phyloP scores from a whole-genome alignment of 2,113 vertebrate genomes.

The Bufo bufo region DNA sequence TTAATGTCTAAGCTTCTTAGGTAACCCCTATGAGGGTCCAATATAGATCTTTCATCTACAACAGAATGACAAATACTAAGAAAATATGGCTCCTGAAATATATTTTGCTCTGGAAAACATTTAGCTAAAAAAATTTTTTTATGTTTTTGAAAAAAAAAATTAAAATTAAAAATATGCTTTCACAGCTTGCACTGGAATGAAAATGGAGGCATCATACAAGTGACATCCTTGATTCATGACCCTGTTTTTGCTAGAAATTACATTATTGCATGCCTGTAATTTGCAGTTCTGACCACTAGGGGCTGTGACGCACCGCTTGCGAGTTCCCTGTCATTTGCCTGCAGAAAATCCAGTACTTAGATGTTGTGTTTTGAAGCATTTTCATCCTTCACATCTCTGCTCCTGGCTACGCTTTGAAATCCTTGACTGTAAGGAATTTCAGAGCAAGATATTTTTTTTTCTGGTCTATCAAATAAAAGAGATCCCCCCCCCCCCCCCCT shows the following conservation, averaged over 20 bases:
- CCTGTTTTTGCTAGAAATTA: not conserved
- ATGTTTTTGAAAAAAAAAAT: no score
- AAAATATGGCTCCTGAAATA: no score
- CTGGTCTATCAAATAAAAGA: not conserved
- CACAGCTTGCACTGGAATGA: not conserved
- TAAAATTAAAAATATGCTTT: no score
- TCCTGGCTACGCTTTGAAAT: slow-evolving; percentile 19
- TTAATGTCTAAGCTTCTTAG: no score
- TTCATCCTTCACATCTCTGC: slow-evolving; percentile 3
- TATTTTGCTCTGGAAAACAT: no score
- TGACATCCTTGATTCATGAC: not conserved
- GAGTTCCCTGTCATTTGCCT: not conserved
- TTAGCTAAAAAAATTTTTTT: no score
- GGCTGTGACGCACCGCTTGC: slow-evolving; percentile 7
- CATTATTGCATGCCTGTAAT: not conserved
- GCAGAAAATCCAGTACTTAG: not conserved
- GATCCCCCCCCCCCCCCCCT: not conserved
- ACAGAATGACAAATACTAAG: no score
- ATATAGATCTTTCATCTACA: no score
- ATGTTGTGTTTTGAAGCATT: not conserved
- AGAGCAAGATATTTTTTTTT: not conserved
- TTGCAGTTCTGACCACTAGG: not conserved
- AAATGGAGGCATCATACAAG: not conserved
- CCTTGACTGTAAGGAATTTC: slow-evolving; percentile 28
- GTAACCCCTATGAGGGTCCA: no score